phyloP scores from a whole-genome alignment of 2,797 vertebrate genomes.

The Melanogrammus aeglefinus region DNA sequence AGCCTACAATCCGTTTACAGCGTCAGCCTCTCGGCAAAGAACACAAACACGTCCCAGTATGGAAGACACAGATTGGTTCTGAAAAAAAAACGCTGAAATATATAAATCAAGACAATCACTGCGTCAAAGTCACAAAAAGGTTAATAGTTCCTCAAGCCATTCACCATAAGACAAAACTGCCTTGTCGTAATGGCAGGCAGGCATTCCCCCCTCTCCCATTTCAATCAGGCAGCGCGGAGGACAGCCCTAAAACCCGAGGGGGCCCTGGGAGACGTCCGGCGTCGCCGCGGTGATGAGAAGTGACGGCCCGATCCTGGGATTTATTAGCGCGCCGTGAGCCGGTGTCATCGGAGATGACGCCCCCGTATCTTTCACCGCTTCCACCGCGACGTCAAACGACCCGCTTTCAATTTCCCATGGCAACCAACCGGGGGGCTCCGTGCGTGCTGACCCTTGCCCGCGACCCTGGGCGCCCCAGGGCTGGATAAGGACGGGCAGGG shows the following conservation, averaged over 20 bases:
- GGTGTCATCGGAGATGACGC: slow-evolving; percentile 69
- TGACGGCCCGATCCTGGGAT: slow-evolving; percentile 69
- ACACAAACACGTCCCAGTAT: neutral
- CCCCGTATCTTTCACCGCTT: slow-evolving; percentile 67
- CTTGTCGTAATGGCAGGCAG: slow-evolving; percentile 37
- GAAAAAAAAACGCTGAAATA: neutral
- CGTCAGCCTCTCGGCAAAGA: neutral
- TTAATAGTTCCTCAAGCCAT: slow-evolving; percentile 32
- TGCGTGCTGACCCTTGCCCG: slow-evolving; percentile 55
- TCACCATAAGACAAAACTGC: slow-evolving; percentile 22
- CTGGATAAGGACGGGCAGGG: slow-evolving; percentile 45
- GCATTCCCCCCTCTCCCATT: slow-evolving; percentile 45
- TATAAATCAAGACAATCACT: slow-evolving; percentile 23
- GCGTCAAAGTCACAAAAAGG: slow-evolving; percentile 23
- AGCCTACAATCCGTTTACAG: neutral
- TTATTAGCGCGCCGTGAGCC: slow-evolving; percentile 68
- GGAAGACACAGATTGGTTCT: neutral
- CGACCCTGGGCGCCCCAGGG: slow-evolving; percentile 57
- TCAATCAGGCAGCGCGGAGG: slow-evolving; percentile 41
- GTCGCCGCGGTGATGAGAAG: slow-evolving; percentile 62
- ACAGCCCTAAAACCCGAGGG: slow-evolving; percentile 37
- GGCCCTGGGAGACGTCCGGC: slow-evolving; percentile 54
- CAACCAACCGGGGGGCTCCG: slow-evolving; percentile 47
- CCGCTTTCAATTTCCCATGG: slow-evolving; percentile 69
- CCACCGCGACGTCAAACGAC: slow-evolving; percentile 44